phyloP scores from a whole-genome alignment of 2,888 invertebrate species.

The Spodoptera littoralis region DNA sequence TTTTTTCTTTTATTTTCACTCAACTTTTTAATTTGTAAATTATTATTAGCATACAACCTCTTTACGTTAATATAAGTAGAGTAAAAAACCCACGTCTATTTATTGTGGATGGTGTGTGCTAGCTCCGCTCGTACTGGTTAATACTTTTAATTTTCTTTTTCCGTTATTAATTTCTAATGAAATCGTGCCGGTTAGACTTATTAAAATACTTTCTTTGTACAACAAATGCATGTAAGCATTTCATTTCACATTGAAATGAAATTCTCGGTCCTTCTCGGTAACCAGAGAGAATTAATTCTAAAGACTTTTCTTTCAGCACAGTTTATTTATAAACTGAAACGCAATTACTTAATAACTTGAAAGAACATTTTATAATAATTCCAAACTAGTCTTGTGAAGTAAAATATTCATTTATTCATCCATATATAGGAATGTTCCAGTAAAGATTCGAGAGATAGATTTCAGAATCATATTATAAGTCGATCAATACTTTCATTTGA shows the following conservation, averaged over 20 bases:
- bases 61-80: neutral
- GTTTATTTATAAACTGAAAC: conserved; percentile 13
- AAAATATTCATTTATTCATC: conserved; percentile 18
- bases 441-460: conserved; percentile 10
- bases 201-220: conserved; percentile 3
- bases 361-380: conserved; percentile 10
- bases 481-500: conserved; percentile 35
- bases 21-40: neutral
- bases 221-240: neutral
- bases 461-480: conserved; percentile 28
- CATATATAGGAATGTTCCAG: conserved; percentile 20
- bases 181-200: neutral
- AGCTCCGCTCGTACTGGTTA: neutral
- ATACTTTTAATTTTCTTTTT: neutral
- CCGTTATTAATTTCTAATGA: conserved; percentile 1
- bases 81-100: neutral
- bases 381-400: conserved; percentile 17
- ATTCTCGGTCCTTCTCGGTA: conserved; percentile 4
- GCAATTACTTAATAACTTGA: conserved; percentile 4
- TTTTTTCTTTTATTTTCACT: conserved; percentile 6
- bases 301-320: neutral
- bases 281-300: neutral
- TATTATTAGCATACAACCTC: no score
- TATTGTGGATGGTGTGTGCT: neutral
- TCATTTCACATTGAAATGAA: neutral